Conservation (phyloP, 2,113 vertebrate species). For the Gallinago undulata region DNA sequence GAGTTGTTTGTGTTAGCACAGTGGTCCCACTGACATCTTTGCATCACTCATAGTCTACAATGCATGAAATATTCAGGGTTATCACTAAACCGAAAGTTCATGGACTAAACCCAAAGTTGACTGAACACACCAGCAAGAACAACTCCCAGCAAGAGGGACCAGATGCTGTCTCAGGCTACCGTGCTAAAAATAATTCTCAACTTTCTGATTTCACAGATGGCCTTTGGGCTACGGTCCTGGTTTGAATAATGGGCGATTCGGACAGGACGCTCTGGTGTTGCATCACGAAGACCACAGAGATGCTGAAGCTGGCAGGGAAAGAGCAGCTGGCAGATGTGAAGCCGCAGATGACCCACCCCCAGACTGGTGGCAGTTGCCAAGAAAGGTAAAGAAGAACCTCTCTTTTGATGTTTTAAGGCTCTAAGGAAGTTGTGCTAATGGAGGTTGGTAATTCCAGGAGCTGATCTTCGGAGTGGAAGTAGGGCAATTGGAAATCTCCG, state of each 20-base stretch:
- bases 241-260: neutral
- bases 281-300: neutral
- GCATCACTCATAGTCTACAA: neutral
- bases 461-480: neutral
- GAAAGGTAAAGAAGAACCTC: neutral
- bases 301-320: neutral
- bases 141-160: neutral
- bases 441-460: neutral
- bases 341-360: neutral
- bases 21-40: neutral
- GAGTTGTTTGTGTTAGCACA: neutral
- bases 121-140: conserved; percentile 33
- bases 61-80: conserved; percentile 13
- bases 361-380: neutral
- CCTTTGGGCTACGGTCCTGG: neutral
- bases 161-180: neutral
- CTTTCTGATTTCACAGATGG: neutral
- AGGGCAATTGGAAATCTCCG: neutral
- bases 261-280: neutral
- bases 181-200: neutral
- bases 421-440: neutral
- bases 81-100: neutral
- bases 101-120: neutral
- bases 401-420: neutral
- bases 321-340: neutral